Base-by-base conservation (phyloP, 2,888 invertebrate genomes). In the Pandemis corylana region DNA sequence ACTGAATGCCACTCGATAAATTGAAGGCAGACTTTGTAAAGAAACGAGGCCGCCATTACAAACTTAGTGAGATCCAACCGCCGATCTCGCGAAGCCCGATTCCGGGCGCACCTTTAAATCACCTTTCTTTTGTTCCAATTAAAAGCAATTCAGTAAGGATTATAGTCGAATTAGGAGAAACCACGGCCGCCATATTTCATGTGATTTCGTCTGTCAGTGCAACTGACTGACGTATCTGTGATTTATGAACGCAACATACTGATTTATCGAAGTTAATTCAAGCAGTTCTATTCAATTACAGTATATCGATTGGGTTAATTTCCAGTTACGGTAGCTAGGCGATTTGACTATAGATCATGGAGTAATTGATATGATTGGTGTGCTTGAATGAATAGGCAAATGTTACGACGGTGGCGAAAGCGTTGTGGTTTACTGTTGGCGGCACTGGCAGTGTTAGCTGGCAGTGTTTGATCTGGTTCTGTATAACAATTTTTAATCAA, bases 51-150 rank as follows among this genome's bases (percentile, higher is more conserved):
- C 51, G 5, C 51, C n/a, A 51, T 13, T 51, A 51, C 51, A n/a
- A 51, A 51, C n/a, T n/a, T 51, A n/a, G 51, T 51, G n/a, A 51
- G 13, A 51, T 51, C 13, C n/a, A 51, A 51, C 46, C 12, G 12
- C 13, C n/a, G n/a, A 51, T 56, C 56, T 56, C 56, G 56, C 9
- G 4, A 7, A n/a, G 56, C 20, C 20, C 56, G 7, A 20, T 53
- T 53, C 53, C 5, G 56, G 7, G 20, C 5, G 44, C 44, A 61
- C 80, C 78, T 81, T 81, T 79, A 76, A 66, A 46, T 76, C 75
- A 82, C 84, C 83, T 78, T 83, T 80, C 80, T 88, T 90, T 90
- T 88, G 82, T 80, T 83, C 87, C 92, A 92, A 93, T 94, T 92
- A 94, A 90, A 89, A 88, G 84, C 87, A 87, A 90, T 90, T 88